Base-by-base conservation (phyloP, 2,797 vertebrate species). In the Adrianichthys oophorus region DNA sequence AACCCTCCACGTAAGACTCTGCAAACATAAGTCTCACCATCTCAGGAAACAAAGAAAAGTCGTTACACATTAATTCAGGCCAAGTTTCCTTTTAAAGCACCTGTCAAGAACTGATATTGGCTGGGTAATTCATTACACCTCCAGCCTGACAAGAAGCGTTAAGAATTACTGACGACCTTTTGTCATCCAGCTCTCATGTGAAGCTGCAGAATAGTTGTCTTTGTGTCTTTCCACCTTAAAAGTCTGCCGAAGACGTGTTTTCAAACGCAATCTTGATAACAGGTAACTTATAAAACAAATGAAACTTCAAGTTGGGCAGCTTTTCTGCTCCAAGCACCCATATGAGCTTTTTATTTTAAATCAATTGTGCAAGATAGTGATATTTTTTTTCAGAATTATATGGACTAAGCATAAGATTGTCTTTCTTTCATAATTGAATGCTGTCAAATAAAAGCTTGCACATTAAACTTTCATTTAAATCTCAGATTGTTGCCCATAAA, bases 101-200 rank as follows among this genome's bases (percentile, higher is more conserved):
- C 74, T 71, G 61, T 71, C 68, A 66, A 18, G 24, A 69, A 64
- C 58, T 47, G 60, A 63, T 62, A 70, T 72, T 62, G 23, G 47
- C 63, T 64, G 65, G 26, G 56, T 76, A 60, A 75, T 76, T 75
- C 48, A 73, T 78, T 78, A 69, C 60, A 56, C 59, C 62, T 57
- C 60, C 53, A 15, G 45, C 63, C 63, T 69, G 74, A 80, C 68
- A 64, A 18, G 47, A 7, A 47, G 54, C 57, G 62, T 73, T 65
- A 70, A 46, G 50, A 72, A 57, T 62, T 62, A 26, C 18, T 15
- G n/a, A 45, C 74, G 57, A 68, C 15, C 44, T 48, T 70, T 65
- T 63, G 74, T 59, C 66, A 52, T 67, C 65, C 45, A 52, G 61
- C 60, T 49, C 7, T 15, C 15, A 48, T 62, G 13, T 56, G 49